Conservation (phyloP, 2,888 invertebrate species). For the Epistrophe grossulariae region DNA sequence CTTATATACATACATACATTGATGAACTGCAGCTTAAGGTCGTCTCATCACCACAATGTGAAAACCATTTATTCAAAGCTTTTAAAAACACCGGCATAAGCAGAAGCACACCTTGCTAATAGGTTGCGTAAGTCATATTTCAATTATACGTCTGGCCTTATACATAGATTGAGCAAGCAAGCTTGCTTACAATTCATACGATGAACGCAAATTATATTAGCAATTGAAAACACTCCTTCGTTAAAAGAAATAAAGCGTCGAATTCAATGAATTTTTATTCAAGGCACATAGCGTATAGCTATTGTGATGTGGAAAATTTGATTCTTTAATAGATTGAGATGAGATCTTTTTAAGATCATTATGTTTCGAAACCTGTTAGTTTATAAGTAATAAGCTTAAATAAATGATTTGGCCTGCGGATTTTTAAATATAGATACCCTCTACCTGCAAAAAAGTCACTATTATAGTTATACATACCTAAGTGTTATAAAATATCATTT, state of each 20-base stretch:
- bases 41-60: constrained; percentile 11
- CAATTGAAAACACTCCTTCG: constrained; percentile 40
- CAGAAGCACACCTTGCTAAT: constrained; percentile 62
- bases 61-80: constrained; percentile 42
- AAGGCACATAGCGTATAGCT: neutral
- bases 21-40: constrained; percentile 47
- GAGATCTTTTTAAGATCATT: neutral
- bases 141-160: constrained; percentile 47
- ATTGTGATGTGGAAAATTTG: neutral
- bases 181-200: constrained; percentile 35
- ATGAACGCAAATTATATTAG: constrained; percentile 43
- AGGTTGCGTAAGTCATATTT: constrained; percentile 57
- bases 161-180: constrained; percentile 11
- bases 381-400: neutral
- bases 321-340: constrained; percentile 4
- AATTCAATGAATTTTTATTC: constrained; percentile 25
- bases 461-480: too few species aligned
- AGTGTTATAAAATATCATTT: too few species aligned
- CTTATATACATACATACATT: too few species aligned
- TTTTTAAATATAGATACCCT: too few species aligned
- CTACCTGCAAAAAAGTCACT: too few species aligned
- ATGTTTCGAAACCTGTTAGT: neutral
- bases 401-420: too few species aligned
- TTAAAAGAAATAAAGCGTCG: constrained; percentile 13
- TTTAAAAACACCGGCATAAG: constrained; percentile 14